Conservation (phyloP, 2,888 invertebrate species). For the Papilio demoleus region DNA sequence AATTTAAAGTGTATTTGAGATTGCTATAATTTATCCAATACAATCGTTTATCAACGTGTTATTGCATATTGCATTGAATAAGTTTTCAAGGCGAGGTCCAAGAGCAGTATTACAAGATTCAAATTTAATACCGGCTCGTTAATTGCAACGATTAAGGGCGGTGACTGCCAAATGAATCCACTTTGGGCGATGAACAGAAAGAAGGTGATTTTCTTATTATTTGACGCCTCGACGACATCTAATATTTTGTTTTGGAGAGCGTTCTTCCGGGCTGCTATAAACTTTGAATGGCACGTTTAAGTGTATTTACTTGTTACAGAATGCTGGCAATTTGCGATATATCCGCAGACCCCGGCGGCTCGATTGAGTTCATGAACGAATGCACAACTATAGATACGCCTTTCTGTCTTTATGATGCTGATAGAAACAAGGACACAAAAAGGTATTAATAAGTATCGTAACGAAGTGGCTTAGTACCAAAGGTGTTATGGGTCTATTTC, state of each 20-base stretch:
- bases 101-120: conserved; percentile 2
- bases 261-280: background rate
- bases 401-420: conserved; percentile 99
- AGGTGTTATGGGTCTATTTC: too few relatives aligned
- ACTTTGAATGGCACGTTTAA: background rate
- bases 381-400: conserved; percentile 99
- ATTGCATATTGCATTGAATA: conserved; percentile 20
- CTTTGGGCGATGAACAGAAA: background rate
- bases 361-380: conserved; percentile 99
- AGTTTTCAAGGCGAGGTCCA: conserved; percentile 29
- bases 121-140: background rate
- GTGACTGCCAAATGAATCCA: background rate
- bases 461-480: too few relatives aligned
- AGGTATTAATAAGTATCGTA: too few relatives aligned
- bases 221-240: background rate
- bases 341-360: conserved; percentile 99
- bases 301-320: conserved; percentile 62
- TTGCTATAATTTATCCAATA: background rate
- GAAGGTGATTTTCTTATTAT: too few relatives aligned
- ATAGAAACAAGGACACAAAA: conserved; percentile 98
- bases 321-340: conserved; percentile 99
- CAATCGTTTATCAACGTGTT: conserved; percentile 6
- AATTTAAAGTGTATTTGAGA: background rate
- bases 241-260: background rate
- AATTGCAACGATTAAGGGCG: background rate